Percentiles rank a stretch among this genome's conserved stretches.
Conservation (phyloP, 1,140 invertebrate genomes). For the Zeugodacus cucurbitae region DNA sequence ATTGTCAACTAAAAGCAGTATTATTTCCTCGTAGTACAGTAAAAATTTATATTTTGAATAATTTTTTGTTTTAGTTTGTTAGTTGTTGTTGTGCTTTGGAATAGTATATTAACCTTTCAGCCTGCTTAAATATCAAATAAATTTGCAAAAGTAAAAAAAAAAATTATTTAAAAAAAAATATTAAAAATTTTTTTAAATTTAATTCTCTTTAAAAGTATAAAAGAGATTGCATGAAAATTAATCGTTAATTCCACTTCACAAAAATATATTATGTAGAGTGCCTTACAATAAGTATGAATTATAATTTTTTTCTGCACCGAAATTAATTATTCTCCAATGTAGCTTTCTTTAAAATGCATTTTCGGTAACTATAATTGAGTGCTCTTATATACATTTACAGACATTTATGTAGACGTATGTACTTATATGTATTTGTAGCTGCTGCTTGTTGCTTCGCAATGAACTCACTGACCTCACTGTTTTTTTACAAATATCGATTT, state of each 20-base stretch:
- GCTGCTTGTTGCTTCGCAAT: background rate
- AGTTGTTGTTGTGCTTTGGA: no score
- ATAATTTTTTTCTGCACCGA: background rate
- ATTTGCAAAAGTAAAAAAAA: background rate
- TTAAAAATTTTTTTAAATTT: no score
- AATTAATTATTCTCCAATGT: background rate
- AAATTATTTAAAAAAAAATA: background rate
- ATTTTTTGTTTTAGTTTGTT: no score
- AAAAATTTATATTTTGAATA: no score
- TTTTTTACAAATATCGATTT: background rate
- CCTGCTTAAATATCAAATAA: background rate
- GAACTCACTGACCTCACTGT: background rate
- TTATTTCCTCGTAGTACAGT: no score
- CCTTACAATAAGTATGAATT: background rate
- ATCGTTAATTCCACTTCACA: no score
- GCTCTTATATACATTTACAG: background rate
- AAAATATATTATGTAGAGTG: no score
- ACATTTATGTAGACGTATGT: background rate
- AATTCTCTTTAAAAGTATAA: no score
- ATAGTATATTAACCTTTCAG: no score
- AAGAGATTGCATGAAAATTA: no score
- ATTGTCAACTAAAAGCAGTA: no score
- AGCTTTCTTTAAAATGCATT: background rate
- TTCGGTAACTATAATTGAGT: background rate
- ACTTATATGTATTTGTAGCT: no score